phyloP scores from a whole-genome alignment of 2,797 vertebrate genomes.

The Orestias chungarensis region DNA sequence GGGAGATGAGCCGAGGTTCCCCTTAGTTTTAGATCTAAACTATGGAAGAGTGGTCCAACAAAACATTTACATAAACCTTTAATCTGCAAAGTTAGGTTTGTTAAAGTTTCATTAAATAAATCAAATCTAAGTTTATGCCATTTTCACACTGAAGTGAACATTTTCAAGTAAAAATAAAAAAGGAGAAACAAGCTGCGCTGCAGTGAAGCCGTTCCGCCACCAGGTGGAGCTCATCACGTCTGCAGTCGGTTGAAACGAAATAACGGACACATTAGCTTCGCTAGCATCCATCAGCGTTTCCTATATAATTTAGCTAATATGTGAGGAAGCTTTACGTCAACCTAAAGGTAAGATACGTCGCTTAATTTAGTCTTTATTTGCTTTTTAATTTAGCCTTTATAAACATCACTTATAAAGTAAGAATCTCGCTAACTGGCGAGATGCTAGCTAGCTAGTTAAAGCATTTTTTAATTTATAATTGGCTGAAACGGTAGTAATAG shows the following conservation, averaged over 20 bases:
- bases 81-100: too few relatives aligned
- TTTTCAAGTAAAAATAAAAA: neutral
- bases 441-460: conserved; percentile 11
- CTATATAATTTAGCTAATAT: conserved; percentile 15
- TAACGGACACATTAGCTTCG: neutral
- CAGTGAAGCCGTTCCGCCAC: neutral
- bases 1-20: too few relatives aligned
- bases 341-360: neutral
- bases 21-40: too few relatives aligned
- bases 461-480: neutral
- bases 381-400: too few relatives aligned
- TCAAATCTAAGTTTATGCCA: too few relatives aligned
- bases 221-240: neutral
- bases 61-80: too few relatives aligned
- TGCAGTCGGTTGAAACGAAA: neutral
- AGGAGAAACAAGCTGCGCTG: neutral
- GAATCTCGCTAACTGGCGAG: conserved; percentile 27
- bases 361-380: fast-evolving
- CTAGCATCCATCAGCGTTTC: conserved; percentile 14
- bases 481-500: neutral
- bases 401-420: neutral
- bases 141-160: too few relatives aligned
- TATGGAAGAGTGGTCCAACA: too few relatives aligned
- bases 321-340: conserved; percentile 2
- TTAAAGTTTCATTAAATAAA: too few relatives aligned